A percentile compares a stretch with the other conserved stretches of the same genome.
Evolutionary conservation across 2,888 invertebrate species (phyloP).

Genomic region (Cataglyphis albicans): DNA sequence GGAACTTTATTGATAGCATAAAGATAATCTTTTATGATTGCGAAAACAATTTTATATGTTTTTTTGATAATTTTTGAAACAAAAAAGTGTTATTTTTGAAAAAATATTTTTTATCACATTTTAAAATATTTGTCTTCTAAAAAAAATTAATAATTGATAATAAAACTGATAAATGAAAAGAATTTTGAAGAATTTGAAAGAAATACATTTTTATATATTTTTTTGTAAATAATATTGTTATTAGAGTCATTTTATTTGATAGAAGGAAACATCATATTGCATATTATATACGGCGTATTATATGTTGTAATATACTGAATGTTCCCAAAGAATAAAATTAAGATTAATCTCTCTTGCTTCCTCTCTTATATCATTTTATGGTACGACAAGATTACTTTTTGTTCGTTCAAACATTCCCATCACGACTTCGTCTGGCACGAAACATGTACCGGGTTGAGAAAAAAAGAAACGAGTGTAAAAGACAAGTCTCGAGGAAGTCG

Average conservation of each 20-base stretch:
- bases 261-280: not conserved
- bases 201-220: not conserved
- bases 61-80: not conserved
- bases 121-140: not conserved
- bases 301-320: not conserved
- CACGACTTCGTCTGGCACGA: slow-evolving; percentile 1
- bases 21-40: not conserved
- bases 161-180: not conserved
- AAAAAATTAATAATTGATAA: slow-evolving; percentile 16
- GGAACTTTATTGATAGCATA: slow-evolving; percentile 18
- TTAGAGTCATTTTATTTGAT: not conserved
- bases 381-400: slow-evolving; percentile 30
- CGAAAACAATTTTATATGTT: not conserved
- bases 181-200: no score
- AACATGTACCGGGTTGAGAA: not conserved
- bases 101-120: not conserved
- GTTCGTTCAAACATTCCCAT: slow-evolving; percentile 18
- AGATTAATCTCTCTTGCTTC: slow-evolving; percentile 3
- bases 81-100: not conserved
- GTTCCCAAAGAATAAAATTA: slow-evolving; percentile 19
- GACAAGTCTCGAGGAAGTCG: slow-evolving; percentile 7
- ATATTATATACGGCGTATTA: not conserved
- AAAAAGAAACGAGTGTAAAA: slow-evolving; percentile 13
- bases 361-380: slow-evolving; percentile 12
- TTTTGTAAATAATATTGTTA: slow-evolving; percentile 6